Evolutionary conservation across 1,140 invertebrate species (phyloP), one percentile per base, ranked within the genome.

Genomic region (Aricia agestis): DNA sequence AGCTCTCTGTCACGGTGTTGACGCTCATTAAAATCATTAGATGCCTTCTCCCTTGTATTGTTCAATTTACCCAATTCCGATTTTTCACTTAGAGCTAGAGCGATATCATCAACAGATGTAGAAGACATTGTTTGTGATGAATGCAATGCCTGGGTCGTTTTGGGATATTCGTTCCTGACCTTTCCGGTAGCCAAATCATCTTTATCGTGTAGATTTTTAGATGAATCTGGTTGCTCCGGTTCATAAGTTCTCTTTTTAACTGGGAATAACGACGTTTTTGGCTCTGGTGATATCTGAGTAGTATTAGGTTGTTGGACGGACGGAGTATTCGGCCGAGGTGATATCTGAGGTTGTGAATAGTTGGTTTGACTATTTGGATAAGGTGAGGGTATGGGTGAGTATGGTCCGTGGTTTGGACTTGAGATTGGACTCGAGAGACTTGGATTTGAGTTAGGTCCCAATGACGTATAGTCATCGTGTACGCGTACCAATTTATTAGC

Each of bases 201-300:
- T 73, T 83, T 83, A 4, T 52, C 73, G 32, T 76, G 71, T 61
- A 75, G 36, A 72, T 81, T 87, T 63, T 78, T 81, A 42, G 71
- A 63, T 58, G 79, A 17, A 68, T 73, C 52, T 1, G 73, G 10
- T 17, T 70, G 63, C 61, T 89, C 86, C 9, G 85, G 86, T 83
- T 94, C 94, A 82, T 94, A 94, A 17, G 87, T 92, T 63, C 94
- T 86, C 81, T 94, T 94, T 78, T 94, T 94, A 7, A 92, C 85
- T 52, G 91, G 89, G 70, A 89, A 92, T 32, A 87, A 75, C 45
- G 81, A 71, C 45, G 85, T 68, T 81, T 90, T 92, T 11, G 84
- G 71, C n/a, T 85, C 82, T 36, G 78, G 36, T 52, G 76, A 77
- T 42, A 76, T 72, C 59, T 75, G 80, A 9, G 75, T 69, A 3